phyloP scores from a whole-genome alignment of 2,113 vertebrate genomes.

The Lanius collurio region DNA sequence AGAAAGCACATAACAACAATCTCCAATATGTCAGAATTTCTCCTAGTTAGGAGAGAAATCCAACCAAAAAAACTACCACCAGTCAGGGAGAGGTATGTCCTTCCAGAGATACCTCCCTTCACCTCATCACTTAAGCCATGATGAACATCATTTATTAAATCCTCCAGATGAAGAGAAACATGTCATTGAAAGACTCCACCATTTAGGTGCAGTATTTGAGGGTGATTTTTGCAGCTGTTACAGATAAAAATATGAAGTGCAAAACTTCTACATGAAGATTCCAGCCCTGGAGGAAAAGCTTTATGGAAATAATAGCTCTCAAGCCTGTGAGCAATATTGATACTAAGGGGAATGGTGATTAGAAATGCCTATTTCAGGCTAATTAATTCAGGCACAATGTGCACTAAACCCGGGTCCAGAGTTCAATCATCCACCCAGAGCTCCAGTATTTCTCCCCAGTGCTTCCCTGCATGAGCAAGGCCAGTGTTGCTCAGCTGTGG shows the following conservation, averaged over 20 bases:
- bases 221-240: background rate
- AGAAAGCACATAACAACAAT: background rate
- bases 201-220: background rate
- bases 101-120: background rate
- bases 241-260: background rate
- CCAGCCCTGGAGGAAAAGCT: background rate
- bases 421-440: accelerated
- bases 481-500: background rate
- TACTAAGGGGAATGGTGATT: background rate
- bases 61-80: background rate
- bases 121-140: background rate
- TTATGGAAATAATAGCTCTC: background rate
- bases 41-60: background rate
- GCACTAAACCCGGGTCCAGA: background rate
- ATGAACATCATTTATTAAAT: background rate
- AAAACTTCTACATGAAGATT: background rate
- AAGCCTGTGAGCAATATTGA: background rate
- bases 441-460: background rate
- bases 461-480: background rate
- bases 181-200: background rate
- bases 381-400: background rate
- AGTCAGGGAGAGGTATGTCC: background rate
- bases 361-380: background rate
- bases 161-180: background rate
- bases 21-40: background rate